A percentile compares a stretch with the other conserved stretches of the same genome.
These are phyloP conservation scores for Atopsyche davidsoni DNA, from an alignment of 1,140 invertebrate genomes.

Conservation along the genomic window DNA sequence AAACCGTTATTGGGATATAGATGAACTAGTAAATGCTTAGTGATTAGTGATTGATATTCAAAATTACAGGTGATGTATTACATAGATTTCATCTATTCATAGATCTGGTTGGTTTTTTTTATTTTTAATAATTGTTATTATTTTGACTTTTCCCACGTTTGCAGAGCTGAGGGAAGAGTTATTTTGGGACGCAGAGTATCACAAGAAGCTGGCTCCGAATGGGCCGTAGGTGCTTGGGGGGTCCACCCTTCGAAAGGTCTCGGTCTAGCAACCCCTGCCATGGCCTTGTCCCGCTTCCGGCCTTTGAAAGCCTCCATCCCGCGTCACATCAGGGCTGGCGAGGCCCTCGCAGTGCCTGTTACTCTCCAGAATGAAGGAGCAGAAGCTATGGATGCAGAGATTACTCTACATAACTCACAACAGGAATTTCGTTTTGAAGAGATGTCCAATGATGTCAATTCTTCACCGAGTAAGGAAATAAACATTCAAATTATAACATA, in stretches of 20 bases:
- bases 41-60: no score
- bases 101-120: no score
- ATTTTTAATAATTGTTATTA: no score
- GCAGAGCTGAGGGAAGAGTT: slow-evolving; percentile 21
- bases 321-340: slow-evolving; percentile 83
- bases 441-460: slow-evolving; percentile 48
- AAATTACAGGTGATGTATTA: no score
- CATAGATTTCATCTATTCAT: no score
- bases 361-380: slow-evolving; percentile 86
- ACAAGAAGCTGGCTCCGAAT: slow-evolving; percentile 75
- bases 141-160: no score
- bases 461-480: slow-evolving; percentile 42
- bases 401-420: slow-evolving; percentile 77
- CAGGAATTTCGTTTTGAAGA: slow-evolving; percentile 75
- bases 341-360: slow-evolving; percentile 83
- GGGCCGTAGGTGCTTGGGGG: slow-evolving; percentile 90
- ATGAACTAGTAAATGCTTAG: no score
- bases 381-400: slow-evolving; percentile 67
- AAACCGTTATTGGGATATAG: no score
- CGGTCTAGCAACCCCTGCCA: slow-evolving; percentile 59
- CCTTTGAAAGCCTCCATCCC: slow-evolving; percentile 63
- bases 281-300: slow-evolving; percentile 22
- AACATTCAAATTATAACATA: neutral
- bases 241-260: slow-evolving; percentile 78
- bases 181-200: slow-evolving; percentile 18